These are phyloP conservation scores for Taurulus bubalis DNA, from an alignment of 2,113 vertebrate species.

Conservation along the genomic window DNA sequence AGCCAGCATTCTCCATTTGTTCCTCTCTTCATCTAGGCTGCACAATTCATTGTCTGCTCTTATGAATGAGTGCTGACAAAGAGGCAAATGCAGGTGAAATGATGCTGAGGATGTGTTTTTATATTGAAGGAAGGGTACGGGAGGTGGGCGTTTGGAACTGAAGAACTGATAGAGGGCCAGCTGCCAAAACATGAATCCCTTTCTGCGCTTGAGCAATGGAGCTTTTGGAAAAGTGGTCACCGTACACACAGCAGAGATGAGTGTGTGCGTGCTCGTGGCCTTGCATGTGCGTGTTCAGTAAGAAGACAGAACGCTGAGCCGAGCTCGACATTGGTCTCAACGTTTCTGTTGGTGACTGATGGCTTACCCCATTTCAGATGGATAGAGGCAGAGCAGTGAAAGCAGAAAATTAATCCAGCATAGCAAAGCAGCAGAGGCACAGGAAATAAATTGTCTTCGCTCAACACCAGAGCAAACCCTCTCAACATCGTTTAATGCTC, in stretches of 20 bases:
- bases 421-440: conserved; percentile 67
- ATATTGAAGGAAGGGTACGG: conserved; percentile 13
- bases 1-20: conserved; percentile 20
- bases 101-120: conserved; percentile 46
- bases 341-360: conserved; percentile 45
- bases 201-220: conserved; percentile 49
- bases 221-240: conserved; percentile 55
- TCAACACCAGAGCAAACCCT: conserved; percentile 56
- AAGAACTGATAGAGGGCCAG: conserved; percentile 38
- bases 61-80: conserved; percentile 45
- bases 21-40: conserved; percentile 22
- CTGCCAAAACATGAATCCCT: conserved; percentile 64
- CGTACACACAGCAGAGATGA: conserved; percentile 27
- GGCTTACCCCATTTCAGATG: conserved; percentile 64
- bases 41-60: conserved; percentile 37
- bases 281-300: conserved; percentile 16
- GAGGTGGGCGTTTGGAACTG: conserved; percentile 34
- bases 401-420: conserved; percentile 75
- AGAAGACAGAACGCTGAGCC: conserved; percentile 42
- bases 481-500: conserved; percentile 66
- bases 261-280: not conserved
- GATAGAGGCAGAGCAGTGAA: conserved; percentile 54
- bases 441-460: conserved; percentile 76
- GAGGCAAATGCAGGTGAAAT: conserved; percentile 43
- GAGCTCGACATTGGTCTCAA: conserved; percentile 31